Evolutionary conservation across 1,140 invertebrate species (phyloP).

Genomic region (Schlechtendalia chinensis): DNA sequence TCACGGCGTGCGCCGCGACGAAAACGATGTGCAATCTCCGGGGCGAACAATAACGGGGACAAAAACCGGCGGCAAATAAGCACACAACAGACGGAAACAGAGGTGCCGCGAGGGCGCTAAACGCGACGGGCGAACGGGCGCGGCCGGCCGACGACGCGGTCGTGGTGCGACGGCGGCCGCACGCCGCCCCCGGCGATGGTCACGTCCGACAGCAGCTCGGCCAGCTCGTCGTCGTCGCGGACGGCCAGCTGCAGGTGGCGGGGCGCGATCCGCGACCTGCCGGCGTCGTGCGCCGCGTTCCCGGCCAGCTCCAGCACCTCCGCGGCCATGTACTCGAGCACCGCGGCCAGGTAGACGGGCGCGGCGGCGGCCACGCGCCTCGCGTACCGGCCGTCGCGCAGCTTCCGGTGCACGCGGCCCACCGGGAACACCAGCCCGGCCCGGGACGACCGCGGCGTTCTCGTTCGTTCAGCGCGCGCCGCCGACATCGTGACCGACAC

Average conservation of each 20-base stretch:
- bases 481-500: too few species aligned
- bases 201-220: not conserved
- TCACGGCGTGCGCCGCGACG: too few species aligned
- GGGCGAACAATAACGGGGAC: too few species aligned
- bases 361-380: conserved; percentile 66
- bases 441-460: too few species aligned
- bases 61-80: too few species aligned
- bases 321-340: conserved; percentile 63
- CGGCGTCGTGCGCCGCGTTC: conserved; percentile 60
- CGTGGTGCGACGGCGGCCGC: not conserved
- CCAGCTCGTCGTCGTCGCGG: not conserved
- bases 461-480: too few species aligned
- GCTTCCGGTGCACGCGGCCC: conserved; percentile 63
- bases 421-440: conserved; percentile 71
- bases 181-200: not conserved
- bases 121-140: too few species aligned
- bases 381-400: conserved; percentile 64
- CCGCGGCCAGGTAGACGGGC: conserved; percentile 67
- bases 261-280: not conserved
- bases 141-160: too few species aligned
- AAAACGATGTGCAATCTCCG: too few species aligned
- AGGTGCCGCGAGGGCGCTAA: too few species aligned
- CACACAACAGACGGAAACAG: too few species aligned
- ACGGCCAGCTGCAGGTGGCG: not conserved
- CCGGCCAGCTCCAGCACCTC: conserved; percentile 76